Base-by-base conservation (phyloP, 2,888 invertebrate species). In the Drosophila kuntzei region DNA sequence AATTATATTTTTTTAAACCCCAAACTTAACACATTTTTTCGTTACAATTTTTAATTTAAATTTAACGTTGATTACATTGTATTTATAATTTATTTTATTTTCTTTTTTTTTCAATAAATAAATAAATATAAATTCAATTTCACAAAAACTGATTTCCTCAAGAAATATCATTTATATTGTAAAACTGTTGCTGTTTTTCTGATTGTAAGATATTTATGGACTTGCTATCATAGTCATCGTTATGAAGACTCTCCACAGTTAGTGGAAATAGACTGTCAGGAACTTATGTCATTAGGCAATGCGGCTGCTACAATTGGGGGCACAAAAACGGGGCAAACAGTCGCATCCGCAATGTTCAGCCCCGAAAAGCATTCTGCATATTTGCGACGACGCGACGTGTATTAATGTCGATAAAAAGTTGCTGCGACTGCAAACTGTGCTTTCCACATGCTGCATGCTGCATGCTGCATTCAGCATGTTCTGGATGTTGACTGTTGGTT, bases 391-490 rank as follows among this genome's bases (percentile, higher is more conserved):
- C 68, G 73, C 53, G 41, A 68, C 69, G 78, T 64, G 78, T 73
- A 64, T 70, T 82, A 87, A 69, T 66, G 72, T 60, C 87, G 81
- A 87, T 87, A 84, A 87, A 87, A 82, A 84, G 57, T 72, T 87
- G 87, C 69, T 43, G 76, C 44, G 25, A 44, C 32, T 71, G 60
- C 65, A 51, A 65, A 60, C 67, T 55, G 49, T 20, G 57, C 55
- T 22, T 65, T 60, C 73, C 22, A 39, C 58, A 46, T 67, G 72
- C 66, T 57, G 59, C 72, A 71, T 57, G 37, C 46, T 39, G 49
- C 12, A 14, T 59, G 44, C 37, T 22, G 36, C 34, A 29, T 36
- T 12, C 29, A 36, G 34, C 7, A 7, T 57, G 54, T 25, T n/a
- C n/a, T 6, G 25, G 5, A 1, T 32, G 32, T 54, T 41, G 37